Evolutionary conservation across 2,113 vertebrate species (phyloP).

Genomic region (Callipepla californica): DNA sequence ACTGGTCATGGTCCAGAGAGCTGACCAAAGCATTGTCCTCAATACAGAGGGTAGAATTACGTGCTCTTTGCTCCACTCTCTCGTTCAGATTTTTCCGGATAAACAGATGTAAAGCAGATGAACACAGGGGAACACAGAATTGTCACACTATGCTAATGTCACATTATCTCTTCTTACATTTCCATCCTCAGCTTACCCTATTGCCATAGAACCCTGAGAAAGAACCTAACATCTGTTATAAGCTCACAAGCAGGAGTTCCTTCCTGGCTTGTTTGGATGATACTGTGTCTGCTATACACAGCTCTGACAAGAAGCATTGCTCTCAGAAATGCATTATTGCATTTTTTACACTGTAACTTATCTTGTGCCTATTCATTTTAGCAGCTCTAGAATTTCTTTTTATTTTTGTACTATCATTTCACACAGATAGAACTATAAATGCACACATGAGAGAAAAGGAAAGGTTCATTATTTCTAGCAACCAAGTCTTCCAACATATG

Average conservation of each 20-base stretch:
- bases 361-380: not conserved
- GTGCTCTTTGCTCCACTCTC: not conserved
- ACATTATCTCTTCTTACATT: not conserved
- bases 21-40: not conserved
- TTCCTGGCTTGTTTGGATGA: not conserved
- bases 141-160: not conserved
- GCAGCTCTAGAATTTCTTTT: not conserved
- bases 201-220: not conserved
- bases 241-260: not conserved
- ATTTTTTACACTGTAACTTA: not conserved
- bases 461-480: not conserved
- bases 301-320: not conserved
- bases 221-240: not conserved
- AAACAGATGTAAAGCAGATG: not conserved
- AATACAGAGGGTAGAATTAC: not conserved
- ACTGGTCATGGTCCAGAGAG: not conserved
- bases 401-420: not conserved
- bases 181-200: not conserved
- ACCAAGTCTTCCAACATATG: not conserved
- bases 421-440: not conserved
- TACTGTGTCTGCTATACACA: not conserved
- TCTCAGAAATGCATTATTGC: not conserved
- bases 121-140: not conserved
- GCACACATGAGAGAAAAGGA: not conserved
- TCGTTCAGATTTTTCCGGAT: not conserved